phyloP scores from a whole-genome alignment of 1,140 invertebrate species.

The Battus philenor region DNA sequence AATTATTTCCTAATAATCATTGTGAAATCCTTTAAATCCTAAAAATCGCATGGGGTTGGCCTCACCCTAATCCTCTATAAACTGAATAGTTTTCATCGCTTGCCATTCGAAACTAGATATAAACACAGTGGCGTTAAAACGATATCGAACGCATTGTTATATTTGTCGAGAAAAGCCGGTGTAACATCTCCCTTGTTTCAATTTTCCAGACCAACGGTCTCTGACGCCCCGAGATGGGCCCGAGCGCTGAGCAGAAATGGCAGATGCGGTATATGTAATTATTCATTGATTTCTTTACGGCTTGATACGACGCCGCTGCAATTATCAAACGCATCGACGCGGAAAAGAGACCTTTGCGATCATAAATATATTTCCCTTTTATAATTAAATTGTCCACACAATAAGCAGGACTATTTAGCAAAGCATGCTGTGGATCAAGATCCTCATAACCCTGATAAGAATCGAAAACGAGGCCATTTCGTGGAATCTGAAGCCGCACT shows the following conservation, averaged over 20 bases:
- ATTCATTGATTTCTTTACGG: slow-evolving; percentile 13
- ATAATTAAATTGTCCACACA: no score
- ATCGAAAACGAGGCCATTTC: no score
- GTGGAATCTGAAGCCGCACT: no score
- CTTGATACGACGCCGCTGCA: neutral
- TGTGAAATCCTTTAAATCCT: slow-evolving; percentile 40
- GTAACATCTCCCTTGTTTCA: slow-evolving; percentile 53
- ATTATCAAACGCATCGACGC: neutral
- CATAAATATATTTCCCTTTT: no score
- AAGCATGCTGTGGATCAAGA: no score
- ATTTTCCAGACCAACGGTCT: slow-evolving; percentile 63
- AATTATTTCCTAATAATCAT: slow-evolving; percentile 43
- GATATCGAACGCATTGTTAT: slow-evolving; percentile 1
- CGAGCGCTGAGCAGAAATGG: slow-evolving; percentile 1
- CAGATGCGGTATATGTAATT: slow-evolving; percentile 9
- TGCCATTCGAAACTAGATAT: neutral
- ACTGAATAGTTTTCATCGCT: neutral
- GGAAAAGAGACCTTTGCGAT: neutral
- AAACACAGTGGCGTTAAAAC: neutral
- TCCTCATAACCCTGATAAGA: no score
- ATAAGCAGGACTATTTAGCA: no score
- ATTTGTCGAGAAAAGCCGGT: slow-evolving; percentile 1
- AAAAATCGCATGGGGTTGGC: slow-evolving; percentile 47
- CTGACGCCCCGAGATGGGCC: slow-evolving; percentile 48
- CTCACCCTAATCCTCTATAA: slow-evolving; percentile 1